Conservation (phyloP, 2,888 invertebrate species). For the Hylaea fasciaria region DNA sequence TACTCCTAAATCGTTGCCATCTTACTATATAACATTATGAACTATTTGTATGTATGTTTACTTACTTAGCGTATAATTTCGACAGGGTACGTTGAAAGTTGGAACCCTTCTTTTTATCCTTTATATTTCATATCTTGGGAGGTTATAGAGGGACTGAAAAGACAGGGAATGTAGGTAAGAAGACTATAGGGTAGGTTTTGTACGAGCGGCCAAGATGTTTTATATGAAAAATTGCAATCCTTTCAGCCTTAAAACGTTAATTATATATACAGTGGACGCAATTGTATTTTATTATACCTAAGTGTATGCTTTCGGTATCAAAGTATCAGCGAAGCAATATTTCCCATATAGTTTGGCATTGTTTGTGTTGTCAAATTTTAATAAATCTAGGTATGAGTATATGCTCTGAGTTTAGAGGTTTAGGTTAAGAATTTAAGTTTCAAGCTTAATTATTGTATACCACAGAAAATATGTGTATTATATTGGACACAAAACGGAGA, state of each 20-base stretch:
- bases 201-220: constrained; percentile 73
- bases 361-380: constrained; percentile 11
- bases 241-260: constrained; percentile 55
- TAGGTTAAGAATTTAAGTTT: constrained; percentile 47
- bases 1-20: constrained; percentile 71
- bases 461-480: constrained; percentile 45
- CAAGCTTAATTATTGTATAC: constrained; percentile 50
- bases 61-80: constrained; percentile 61
- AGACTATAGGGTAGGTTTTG: constrained; percentile 76
- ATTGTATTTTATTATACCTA: constrained; percentile 30
- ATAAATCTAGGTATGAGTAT: constrained; percentile 49
- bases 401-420: constrained; percentile 52
- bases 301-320: constrained; percentile 2
- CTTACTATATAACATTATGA: constrained; percentile 46
- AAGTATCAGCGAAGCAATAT: background rate
- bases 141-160: constrained; percentile 72
- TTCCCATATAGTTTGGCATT: constrained; percentile 10
- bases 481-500: constrained; percentile 59
- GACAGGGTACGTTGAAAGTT: constrained; percentile 67
- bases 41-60: constrained; percentile 52
- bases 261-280: constrained; percentile 30
- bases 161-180: constrained; percentile 78
- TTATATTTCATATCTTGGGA: constrained; percentile 69
- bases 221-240: constrained; percentile 54
- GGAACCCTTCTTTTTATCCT: constrained; percentile 61